A percentile compares a stretch with the other conserved stretches of the same genome.
phyloP scores from a whole-genome alignment of 2,888 invertebrate genomes.

The Tuta absoluta region DNA sequence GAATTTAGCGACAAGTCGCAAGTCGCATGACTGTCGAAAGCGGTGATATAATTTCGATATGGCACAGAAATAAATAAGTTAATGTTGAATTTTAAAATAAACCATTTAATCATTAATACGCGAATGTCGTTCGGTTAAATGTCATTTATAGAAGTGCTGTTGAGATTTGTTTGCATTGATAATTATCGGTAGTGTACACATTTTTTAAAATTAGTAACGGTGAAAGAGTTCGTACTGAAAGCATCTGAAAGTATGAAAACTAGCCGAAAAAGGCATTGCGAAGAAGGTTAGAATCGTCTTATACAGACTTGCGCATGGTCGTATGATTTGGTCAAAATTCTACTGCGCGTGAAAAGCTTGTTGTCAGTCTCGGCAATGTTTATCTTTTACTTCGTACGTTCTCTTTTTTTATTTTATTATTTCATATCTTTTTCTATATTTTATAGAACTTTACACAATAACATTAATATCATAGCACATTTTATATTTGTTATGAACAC shows the following conservation, averaged over 20 bases:
- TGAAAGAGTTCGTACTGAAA: constrained; percentile 1
- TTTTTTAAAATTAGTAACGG: neutral
- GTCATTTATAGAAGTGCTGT: constrained; percentile 25
- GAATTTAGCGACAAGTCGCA: constrained; percentile 3
- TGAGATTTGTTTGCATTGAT: constrained; percentile 33
- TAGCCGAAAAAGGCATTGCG: neutral
- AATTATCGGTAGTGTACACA: constrained; percentile 4
- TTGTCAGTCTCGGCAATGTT: constrained; percentile 7
- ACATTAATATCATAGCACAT: constrained; percentile 61
- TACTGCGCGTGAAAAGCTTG: constrained; percentile 1
- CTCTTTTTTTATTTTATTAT: neutral
- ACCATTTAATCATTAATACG: neutral
- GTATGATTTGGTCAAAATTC: constrained; percentile 6
- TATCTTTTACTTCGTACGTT: neutral
- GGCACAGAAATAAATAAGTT: constrained; percentile 51
- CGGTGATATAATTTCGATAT: constrained; percentile 36
- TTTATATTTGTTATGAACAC: constrained; percentile 65
- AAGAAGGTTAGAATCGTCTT: neutral
- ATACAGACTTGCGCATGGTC: constrained; percentile 1
- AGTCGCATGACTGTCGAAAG: constrained; percentile 7
- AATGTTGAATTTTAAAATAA: constrained; percentile 18
- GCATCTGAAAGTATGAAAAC: neutral
- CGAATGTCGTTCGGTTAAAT: constrained; percentile 10
- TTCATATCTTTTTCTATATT: constrained; percentile 40
- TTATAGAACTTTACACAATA: constrained; percentile 59